Evolutionary conservation across 2,888 invertebrate genomes (phyloP).

Genomic region (Acronicta aceris): DNA sequence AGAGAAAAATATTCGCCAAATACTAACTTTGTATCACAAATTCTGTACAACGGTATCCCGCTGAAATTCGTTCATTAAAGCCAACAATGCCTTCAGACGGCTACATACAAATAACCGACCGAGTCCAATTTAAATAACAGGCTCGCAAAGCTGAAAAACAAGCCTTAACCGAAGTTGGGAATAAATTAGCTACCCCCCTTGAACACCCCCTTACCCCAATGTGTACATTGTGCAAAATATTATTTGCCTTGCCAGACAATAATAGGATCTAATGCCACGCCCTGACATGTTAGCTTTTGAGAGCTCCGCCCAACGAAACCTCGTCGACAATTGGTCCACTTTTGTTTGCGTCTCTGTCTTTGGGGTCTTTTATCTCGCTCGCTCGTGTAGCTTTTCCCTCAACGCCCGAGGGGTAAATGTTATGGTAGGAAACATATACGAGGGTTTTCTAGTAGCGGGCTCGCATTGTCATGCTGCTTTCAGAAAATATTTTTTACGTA

Average conservation of each 20-base stretch:
- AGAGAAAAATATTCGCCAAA: conserved; percentile 62
- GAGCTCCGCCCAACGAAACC: conserved; percentile 76
- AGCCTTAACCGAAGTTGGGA: conserved; percentile 89
- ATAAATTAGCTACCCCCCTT: conserved; percentile 87
- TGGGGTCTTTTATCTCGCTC: conserved; percentile 61
- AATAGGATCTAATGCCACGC: conserved; percentile 88
- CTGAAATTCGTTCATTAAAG: conserved; percentile 85
- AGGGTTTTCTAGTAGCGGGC: conserved; percentile 83
- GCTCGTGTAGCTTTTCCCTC: conserved; percentile 83
- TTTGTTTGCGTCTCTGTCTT: conserved; percentile 64
- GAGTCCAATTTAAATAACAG: conserved; percentile 89
- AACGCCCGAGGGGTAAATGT: conserved; percentile 89
- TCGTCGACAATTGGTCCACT: conserved; percentile 73
- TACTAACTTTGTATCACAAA: conserved; percentile 59
- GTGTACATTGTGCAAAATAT: conserved; percentile 93
- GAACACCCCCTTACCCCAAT: conserved; percentile 85
- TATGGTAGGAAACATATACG: conserved; percentile 89
- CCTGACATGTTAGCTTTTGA: conserved; percentile 89
- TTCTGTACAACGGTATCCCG: conserved; percentile 54
- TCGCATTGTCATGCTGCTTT: conserved; percentile 82
- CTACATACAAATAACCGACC: conserved; percentile 86
- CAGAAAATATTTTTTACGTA: conserved; percentile 84
- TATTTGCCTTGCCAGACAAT: conserved; percentile 92
- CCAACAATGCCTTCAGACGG: conserved; percentile 79
- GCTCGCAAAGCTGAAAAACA: conserved; percentile 89